Evolutionary conservation across 1,140 invertebrate genomes (phyloP), one percentile per base, ranked within the genome.

Genomic region (Trachymyrmex septentrionalis): DNA sequence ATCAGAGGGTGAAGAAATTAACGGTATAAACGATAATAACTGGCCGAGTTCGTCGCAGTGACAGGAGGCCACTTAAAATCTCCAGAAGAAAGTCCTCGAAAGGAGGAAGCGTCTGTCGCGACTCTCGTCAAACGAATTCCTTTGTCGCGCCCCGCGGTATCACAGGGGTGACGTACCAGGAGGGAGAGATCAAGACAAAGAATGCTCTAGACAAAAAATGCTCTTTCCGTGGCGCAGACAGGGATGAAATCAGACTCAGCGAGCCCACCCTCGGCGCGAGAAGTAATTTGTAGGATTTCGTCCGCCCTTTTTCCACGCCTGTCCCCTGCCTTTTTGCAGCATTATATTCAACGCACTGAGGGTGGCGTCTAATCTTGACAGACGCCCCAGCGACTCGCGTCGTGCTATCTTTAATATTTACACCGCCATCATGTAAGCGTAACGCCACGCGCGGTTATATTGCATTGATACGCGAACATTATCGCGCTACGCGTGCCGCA

Each of bases 361-460:
- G 57, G 75, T 72, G 55, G 61, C 80, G 69, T 86, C 71, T 88
- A 91, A 91, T 91, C 89, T 87, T 85, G 85, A 84, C 87, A 85
- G 86, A 88, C 77, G 69, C 71, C 61, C 61, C 48, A 30, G 34
- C 44, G 64, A 55, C 61, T 69, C 69, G 38, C 38, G 30, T 21
- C 27, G 10, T 16, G 61, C 67, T 89, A 80, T 85, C 77, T 90
- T 86, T 80, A 90, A 88, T 91, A 90, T 91, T 90, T 88, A 88
- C 82, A 72, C 50, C 38, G 88, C 84, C 71, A 85, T 88, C 86
- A 3, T 24, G 30, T 38, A 53, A 73, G 67, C 24, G 67, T 73
- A 38, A 82, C 38, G 34, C n/a, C 34, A 55, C n/a, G 21, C 34
- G 53, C 21, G 30, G 24, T 21, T 72, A 59, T 72, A 61, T 73